These are phyloP conservation scores for Cephalopholis sonnerati DNA, from an alignment of 2,113 vertebrate genomes.

Conservation along the genomic window DNA sequence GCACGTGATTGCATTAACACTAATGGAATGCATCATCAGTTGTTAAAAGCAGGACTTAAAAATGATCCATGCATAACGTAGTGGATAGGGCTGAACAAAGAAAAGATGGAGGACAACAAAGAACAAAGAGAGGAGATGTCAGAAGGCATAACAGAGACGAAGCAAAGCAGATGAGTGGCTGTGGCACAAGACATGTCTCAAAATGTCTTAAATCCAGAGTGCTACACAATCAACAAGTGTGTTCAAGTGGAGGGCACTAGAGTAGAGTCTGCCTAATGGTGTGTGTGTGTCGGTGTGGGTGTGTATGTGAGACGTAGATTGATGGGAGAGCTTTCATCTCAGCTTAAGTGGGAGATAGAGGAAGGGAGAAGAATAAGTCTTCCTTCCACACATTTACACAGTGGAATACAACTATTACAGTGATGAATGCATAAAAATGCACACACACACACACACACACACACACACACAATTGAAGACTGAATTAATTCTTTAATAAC, in stretches of 20 bases:
- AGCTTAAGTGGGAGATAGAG: neutral
- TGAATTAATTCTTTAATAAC: no score
- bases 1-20: slow-evolving; percentile 61
- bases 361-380: neutral
- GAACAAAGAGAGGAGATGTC: neutral
- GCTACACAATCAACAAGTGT: slow-evolving; percentile 42
- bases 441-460: no score
- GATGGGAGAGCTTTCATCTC: slow-evolving; percentile 25
- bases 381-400: slow-evolving; percentile 14
- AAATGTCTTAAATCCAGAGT: slow-evolving; percentile 29
- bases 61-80: slow-evolving; percentile 41
- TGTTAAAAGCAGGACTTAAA: slow-evolving; percentile 38
- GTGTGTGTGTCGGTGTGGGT: neutral
- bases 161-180: slow-evolving; percentile 17
- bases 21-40: slow-evolving; percentile 70
- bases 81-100: slow-evolving; percentile 1
- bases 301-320: slow-evolving; percentile 2
- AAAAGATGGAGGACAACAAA: neutral
- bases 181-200: slow-evolving; percentile 13
- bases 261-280: slow-evolving; percentile 26
- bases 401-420: neutral
- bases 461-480: no score
- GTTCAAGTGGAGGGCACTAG: slow-evolving; percentile 30
- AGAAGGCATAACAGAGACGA: neutral
- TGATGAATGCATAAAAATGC: neutral